phyloP scores from a whole-genome alignment of 2,113 vertebrate species.

The Phaethornis superciliosus region DNA sequence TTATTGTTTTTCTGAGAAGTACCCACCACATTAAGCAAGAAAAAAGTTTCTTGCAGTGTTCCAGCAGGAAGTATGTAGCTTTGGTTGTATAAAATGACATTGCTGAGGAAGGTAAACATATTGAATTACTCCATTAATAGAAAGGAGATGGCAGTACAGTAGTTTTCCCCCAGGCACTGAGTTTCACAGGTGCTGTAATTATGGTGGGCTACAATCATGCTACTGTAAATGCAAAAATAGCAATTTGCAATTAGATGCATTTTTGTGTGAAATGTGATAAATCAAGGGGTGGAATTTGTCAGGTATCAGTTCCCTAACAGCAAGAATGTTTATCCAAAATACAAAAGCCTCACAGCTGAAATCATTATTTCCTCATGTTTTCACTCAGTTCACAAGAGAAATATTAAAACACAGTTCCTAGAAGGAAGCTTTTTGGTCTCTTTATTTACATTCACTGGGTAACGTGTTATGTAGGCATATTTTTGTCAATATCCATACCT shows the following conservation, averaged over 20 bases:
- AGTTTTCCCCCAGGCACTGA: constrained; percentile 6
- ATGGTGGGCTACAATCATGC: constrained; percentile 24
- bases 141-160: not conserved
- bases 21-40: not conserved
- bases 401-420: constrained; percentile 14
- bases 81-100: not conserved
- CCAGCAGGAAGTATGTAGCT: constrained; percentile 7
- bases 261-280: constrained; percentile 64
- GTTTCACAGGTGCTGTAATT: constrained; percentile 51
- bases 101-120: constrained; percentile 6
- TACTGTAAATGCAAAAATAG: constrained; percentile 45
- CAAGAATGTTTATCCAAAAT: constrained; percentile 47
- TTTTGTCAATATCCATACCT: not conserved
- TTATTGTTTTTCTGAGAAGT: not conserved
- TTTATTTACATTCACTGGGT: constrained; percentile 21
- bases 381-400: constrained; percentile 31
- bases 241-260: constrained; percentile 52
- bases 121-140: constrained; percentile 36
- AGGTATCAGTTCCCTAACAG: constrained; percentile 9
- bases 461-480: not conserved
- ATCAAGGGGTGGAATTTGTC: constrained; percentile 53
- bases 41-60: not conserved
- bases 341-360: constrained; percentile 5
- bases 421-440: not conserved
- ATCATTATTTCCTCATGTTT: constrained; percentile 23